Evolutionary conservation across 2,113 vertebrate genomes (phyloP).

Genomic region (Pelecanoides urinatrix): DNA sequence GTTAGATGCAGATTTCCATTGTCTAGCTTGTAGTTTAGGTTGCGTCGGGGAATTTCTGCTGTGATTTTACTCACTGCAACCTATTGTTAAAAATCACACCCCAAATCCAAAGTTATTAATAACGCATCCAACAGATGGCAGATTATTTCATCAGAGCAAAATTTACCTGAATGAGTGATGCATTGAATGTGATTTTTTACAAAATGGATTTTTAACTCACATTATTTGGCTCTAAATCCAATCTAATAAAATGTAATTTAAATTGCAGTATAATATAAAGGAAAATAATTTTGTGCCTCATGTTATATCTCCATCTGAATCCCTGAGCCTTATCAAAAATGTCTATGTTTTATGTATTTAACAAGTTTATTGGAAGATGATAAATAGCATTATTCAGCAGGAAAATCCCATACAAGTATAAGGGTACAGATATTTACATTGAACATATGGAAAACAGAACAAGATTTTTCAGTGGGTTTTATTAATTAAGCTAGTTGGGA

Average conservation of each 20-base stretch:
- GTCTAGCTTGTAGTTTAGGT: slow-evolving; percentile 25
- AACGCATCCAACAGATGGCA: slow-evolving; percentile 53
- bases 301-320: background rate
- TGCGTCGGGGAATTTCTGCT: slow-evolving; percentile 19
- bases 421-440: background rate
- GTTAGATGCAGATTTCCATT: slow-evolving; percentile 34
- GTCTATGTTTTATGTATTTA: background rate
- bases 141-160: slow-evolving; percentile 50
- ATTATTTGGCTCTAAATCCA: slow-evolving; percentile 34
- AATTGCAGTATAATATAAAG: slow-evolving; percentile 29
- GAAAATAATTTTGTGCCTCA: slow-evolving; percentile 18
- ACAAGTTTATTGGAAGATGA: background rate
- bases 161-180: slow-evolving; percentile 48
- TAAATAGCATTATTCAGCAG: background rate
- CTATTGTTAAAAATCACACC: slow-evolving; percentile 51
- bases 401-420: background rate
- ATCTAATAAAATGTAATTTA: slow-evolving; percentile 53
- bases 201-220: slow-evolving; percentile 32
- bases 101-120: slow-evolving; percentile 60
- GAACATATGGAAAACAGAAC: background rate
- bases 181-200: slow-evolving; percentile 50
- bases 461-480: background rate
- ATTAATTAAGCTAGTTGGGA: background rate
- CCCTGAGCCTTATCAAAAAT: background rate
- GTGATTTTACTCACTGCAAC: slow-evolving; percentile 46